Evolutionary conservation across 1,140 invertebrate genomes (phyloP), one percentile per base, ranked within the genome.

Genomic region (Pollicipes pollicipes): DNA sequence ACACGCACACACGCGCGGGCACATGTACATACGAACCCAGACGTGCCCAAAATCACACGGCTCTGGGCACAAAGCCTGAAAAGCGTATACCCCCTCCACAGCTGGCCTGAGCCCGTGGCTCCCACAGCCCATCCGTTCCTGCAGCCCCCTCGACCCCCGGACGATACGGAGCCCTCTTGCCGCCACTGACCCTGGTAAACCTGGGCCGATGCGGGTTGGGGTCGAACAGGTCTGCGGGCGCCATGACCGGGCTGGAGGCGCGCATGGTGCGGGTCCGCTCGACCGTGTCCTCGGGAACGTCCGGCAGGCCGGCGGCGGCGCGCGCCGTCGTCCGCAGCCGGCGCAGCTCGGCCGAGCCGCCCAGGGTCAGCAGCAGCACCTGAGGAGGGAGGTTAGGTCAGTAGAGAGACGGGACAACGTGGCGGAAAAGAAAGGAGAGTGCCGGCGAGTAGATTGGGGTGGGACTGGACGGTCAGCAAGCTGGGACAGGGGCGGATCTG

Each of bases 211-310:
- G 76, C 63, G 73, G 73, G 64, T 73, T 74, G 72, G 88, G 87
- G 79, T 97, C 94, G 68, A 97, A 81, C 72, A 96, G 45, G 80
- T 97, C 95, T 30, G 89, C 88, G 58, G 93, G 93, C 81, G 89
- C 94, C 0, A 91, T 88, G 24, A 95, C 95, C 30, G 95, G 95
- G 27, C 94, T 96, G 70, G 93, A 93, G 1, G 96, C 89, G 76
- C 95, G 82, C 93, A 98, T 97, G 66, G 86, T 87, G 77, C 88
- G 88, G 0, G 93, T 89, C 17, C 98, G 88, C 82, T 97, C 91
- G 73, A 97, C 84, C 16, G 94, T 95, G 79, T 98, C 95, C 82
- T 98, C 94, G 6, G 45, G 45, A 6, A 58, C 45, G 45, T 58
- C 45, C 21, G 45, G 45, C 10, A 58, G 45, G 45, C 17, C 17